A percentile compares a stretch with the other conserved stretches of the same genome.
These are phyloP conservation scores for Eucera pruinosa DNA, from an alignment of 2,888 invertebrate species.

Conservation along the genomic window DNA sequence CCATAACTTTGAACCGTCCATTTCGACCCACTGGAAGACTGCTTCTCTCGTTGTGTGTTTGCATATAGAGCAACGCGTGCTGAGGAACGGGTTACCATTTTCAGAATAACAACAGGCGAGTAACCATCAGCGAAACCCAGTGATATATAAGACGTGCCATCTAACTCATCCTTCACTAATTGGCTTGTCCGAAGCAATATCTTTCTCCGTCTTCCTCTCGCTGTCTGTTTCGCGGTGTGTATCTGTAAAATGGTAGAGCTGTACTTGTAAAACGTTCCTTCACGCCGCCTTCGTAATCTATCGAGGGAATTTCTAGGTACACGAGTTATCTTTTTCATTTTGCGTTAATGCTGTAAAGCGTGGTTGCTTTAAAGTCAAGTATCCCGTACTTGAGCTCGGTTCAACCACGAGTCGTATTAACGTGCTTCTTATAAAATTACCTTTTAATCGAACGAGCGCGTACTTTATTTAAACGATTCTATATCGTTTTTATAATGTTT, in stretches of 20 bases:
- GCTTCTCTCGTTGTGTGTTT: conserved; percentile 12
- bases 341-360: conserved; percentile 13
- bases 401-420: conserved; percentile 22
- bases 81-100: conserved; percentile 32
- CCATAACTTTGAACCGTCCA: conserved; percentile 57
- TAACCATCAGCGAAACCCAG: conserved; percentile 35
- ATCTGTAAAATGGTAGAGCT: conserved; percentile 7
- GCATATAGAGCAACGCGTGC: background rate
- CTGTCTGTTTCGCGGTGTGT: conserved; percentile 19
- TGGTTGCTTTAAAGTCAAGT: conserved; percentile 11
- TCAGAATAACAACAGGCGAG: conserved; percentile 53
- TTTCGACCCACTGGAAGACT: conserved; percentile 33
- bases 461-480: background rate
- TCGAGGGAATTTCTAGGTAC: conserved; percentile 35
- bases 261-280: conserved; percentile 40
- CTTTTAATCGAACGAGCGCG: background rate
- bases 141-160: conserved; percentile 59
- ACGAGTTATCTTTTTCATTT: conserved; percentile 4
- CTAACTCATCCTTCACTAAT: conserved; percentile 68
- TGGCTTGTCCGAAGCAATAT: conserved; percentile 65
- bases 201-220: conserved; percentile 40
- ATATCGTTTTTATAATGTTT: conserved; percentile 6
- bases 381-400: no score
- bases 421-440: background rate
- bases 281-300: conserved; percentile 15